Base-by-base conservation (phyloP, 2,113 vertebrate genomes). In the Hypanus sabinus region DNA sequence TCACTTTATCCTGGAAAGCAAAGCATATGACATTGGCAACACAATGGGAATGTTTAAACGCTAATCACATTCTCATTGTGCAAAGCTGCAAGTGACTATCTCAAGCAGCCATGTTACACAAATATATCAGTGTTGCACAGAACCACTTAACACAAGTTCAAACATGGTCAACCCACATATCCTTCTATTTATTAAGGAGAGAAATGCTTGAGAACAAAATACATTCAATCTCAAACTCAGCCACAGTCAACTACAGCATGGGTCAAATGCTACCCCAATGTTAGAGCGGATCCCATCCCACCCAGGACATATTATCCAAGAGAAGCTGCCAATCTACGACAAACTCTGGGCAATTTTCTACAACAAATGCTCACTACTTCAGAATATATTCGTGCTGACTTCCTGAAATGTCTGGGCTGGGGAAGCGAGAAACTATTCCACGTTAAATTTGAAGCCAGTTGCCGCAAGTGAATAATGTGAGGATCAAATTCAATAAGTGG, bases 271-370 rank as follows among this genome's bases (percentile, higher is more conserved):
- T 60, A 8, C 55, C 14, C 46, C 55, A 88, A 88, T 4, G 12
- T 62, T 55, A 88, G 27, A 62, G 57, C 24, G 60, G 83, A 27
- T n/a, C 57, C 83, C 57, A 88, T 12, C 30, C 57, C 5, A 60
- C 30, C 30, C 83, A 62, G 60, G 60, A 6, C 5, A 11, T 62
- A 14, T n/a, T 62, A 57, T 62, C 24, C 14, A 57, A 30, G 24
- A 2, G 55, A 88, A 57, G 60, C 60, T 88, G 83, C 11, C 57
- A 88, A 88, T 88, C 57, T 62, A 12, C 2, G 0, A 5, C 83
- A 88, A 88, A 88, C 60, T 88, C 55, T 62, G 83, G 30, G 27
- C 30, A 88, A 88, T 62, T 62, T 85, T 88, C 57, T 27, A 88
- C 83, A 60, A 57, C 83, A 12, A 57, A 88, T 30, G 60, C 83